Conservation (phyloP, 2,113 vertebrate species). For the Trachemys scripta region DNA sequence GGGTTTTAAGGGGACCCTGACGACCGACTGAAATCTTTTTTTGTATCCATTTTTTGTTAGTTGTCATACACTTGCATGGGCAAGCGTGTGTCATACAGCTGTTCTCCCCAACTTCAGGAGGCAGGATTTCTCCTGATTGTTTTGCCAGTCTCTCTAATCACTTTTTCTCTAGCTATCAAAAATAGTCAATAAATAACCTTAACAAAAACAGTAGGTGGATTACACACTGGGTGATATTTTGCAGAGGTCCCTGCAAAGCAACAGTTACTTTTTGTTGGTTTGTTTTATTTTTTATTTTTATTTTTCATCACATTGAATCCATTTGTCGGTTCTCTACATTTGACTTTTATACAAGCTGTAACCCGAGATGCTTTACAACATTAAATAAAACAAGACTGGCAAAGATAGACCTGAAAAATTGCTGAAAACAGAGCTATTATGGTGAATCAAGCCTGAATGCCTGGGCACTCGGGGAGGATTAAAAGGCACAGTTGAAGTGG, state of each 20-base stretch:
- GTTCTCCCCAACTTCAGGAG: not conserved
- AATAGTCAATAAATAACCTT: not conserved
- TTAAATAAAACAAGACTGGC: not conserved
- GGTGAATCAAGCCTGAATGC: not conserved
- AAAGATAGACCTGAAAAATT: not conserved
- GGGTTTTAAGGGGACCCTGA: not conserved
- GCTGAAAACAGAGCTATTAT: not conserved
- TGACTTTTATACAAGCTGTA: not conserved
- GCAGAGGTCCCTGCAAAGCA: not conserved
- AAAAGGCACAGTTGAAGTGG: not conserved
- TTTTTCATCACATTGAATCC: not conserved
- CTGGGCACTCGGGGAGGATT: not conserved
- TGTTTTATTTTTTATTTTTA: not conserved
- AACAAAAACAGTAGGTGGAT: not conserved
- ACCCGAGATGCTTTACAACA: not conserved
- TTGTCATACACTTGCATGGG: not conserved
- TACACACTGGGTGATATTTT: not conserved
- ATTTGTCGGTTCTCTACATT: not conserved
- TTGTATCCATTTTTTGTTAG: not conserved
- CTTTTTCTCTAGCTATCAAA: not conserved
- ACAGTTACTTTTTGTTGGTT: not conserved
- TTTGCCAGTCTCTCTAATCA: not conserved
- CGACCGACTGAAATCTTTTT: not conserved
- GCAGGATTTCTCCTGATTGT: not conserved
- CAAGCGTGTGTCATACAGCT: not conserved